Conservation (phyloP, 1,140 invertebrate genomes). For the Anadara kagoshimensis region DNA sequence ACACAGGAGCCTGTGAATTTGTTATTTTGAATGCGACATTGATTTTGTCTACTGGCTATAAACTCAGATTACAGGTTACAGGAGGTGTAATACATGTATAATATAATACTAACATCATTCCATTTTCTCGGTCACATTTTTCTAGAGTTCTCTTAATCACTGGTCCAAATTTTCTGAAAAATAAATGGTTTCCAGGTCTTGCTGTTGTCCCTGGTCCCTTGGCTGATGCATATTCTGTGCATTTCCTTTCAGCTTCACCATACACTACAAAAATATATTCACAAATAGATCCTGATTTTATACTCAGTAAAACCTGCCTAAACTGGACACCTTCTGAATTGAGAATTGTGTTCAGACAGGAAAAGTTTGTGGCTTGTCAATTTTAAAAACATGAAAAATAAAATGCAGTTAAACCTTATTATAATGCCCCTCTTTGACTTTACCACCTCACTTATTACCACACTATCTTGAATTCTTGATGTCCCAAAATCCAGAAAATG, state of each 20-base stretch:
- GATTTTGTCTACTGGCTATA: no score
- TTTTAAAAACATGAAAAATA: no score
- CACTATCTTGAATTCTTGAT: no score
- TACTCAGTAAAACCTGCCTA: neutral
- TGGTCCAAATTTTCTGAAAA: constrained; percentile 80
- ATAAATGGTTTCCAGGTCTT: constrained; percentile 80
- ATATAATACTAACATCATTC: constrained; percentile 79
- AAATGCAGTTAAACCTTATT: neutral
- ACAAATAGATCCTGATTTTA: constrained; percentile 3
- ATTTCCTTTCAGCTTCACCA: constrained; percentile 76
- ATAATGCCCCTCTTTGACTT: neutral
- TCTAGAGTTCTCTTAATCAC: constrained; percentile 80
- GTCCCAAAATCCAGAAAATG: no score
- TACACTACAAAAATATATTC: constrained; percentile 72
- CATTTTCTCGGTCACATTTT: constrained; percentile 84
- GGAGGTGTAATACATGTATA: no score
- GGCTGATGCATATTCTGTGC: constrained; percentile 79
- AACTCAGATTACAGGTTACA: no score
- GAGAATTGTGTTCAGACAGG: no score
- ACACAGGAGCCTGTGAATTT: no score
- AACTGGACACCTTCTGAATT: no score
- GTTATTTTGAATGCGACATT: no score
- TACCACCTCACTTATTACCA: no score
- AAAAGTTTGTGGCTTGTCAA: no score
- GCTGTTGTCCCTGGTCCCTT: constrained; percentile 79